Evolutionary conservation across 2,888 invertebrate genomes (phyloP).

Genomic region (Pecten maximus): DNA sequence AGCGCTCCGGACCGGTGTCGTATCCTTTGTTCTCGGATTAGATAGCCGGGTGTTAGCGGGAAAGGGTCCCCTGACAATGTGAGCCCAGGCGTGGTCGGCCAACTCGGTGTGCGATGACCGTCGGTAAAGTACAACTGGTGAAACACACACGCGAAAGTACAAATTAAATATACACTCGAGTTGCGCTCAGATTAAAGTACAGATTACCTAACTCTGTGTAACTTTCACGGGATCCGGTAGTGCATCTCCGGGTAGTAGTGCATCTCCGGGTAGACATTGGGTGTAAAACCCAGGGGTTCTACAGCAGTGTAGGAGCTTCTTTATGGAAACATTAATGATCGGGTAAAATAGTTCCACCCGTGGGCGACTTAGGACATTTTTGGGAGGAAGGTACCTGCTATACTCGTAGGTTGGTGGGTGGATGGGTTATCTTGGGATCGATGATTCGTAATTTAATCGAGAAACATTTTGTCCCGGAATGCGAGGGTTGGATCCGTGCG

Average conservation of each 20-base stretch:
- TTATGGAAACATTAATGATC: not conserved
- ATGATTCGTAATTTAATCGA: no score
- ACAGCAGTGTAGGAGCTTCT: not conserved
- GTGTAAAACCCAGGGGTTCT: not conserved
- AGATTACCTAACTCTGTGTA: not conserved
- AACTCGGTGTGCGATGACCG: not conserved
- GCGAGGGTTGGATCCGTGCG: no score
- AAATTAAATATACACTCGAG: not conserved
- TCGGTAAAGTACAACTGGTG: not conserved
- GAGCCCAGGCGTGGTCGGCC: constrained; percentile 20
- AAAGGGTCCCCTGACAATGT: not conserved
- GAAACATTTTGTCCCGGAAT: no score
- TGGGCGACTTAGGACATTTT: no score
- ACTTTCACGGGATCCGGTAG: not conserved
- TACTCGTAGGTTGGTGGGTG: no score
- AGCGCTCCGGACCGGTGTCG: constrained; percentile 24
- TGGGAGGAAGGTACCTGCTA: no score
- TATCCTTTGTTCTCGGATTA: constrained; percentile 20
- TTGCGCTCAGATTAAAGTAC: not conserved
- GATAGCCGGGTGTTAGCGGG: constrained; percentile 29
- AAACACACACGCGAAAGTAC: constrained; percentile 10
- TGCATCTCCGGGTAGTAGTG: not conserved
- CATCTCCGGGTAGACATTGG: not conserved
- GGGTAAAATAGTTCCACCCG: not conserved
- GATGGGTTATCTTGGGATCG: no score